Evolutionary conservation across 2,797 vertebrate species (phyloP), one percentile per base, ranked within the genome.

Genomic region (Falco concolor): DNA sequence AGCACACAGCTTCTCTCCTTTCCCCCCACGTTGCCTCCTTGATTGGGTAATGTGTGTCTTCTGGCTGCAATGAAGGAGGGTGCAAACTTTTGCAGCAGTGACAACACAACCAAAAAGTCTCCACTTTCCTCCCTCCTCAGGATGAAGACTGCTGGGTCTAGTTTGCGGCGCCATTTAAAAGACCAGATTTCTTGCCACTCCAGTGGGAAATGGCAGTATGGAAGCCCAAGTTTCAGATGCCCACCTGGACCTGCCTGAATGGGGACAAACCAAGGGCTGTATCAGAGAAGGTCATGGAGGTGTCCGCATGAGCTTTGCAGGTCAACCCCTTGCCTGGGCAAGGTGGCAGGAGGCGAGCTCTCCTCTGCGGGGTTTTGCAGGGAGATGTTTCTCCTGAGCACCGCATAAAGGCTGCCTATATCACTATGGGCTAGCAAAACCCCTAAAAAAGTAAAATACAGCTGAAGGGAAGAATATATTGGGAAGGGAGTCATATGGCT

Each of bases 401-500:
- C n/a, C 49, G 6, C 25, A 19, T 8, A 32, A 52, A 52, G 27
- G 8, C 28, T 34, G 53, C 25, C 63, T 8, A 0, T 20, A 49
- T 67, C 5, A 22, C 72, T 14, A 10, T 1, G 5, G 60, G 13
- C 44, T 65, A 65, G 28, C 3, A 5, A 84, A 84, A 45, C 28
- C 40, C 45, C 45, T 75, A 25, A 69, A 73, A 56, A 3, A 45
- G 30, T 6, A 34, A 88, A 78, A 77, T n/a, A 24, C 49, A 79
- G 74, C 44, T 56, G 74, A 92, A 70, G 22, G 64, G 77, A 89
- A 70, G 75, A 74, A 64, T 68, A 74, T 6, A 13, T 32, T 6
- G 74, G 91, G 83, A 93, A 96, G 69, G 23, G 59, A 90, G 22
- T 95, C 96, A 84, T 95, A 76, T 77, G 93, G 91, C 87, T 54